Evolutionary conservation across 2,888 invertebrate species (phyloP).

Genomic region (Punctoribates punctum): DNA sequence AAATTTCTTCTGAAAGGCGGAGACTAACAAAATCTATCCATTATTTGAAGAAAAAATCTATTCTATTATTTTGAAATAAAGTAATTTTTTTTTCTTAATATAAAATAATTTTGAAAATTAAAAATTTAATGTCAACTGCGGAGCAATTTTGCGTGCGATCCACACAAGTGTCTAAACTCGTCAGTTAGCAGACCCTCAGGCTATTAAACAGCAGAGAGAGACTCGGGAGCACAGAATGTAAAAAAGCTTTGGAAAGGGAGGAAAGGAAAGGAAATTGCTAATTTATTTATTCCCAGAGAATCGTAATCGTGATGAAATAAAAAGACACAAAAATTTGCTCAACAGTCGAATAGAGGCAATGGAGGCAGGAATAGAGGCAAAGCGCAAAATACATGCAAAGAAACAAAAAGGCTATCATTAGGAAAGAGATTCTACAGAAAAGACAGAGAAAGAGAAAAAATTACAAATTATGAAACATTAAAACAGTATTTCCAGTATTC

Average conservation of each 20-base stretch:
- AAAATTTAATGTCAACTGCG: not conserved
- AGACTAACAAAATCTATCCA: not conserved
- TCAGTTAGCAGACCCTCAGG: constrained; percentile 12
- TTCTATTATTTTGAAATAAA: not conserved
- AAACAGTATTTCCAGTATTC: constrained; percentile 14
- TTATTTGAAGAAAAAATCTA: not conserved
- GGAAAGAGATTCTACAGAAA: constrained; percentile 6
- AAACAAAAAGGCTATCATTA: constrained; percentile 32
- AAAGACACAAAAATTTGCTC: constrained; percentile 18
- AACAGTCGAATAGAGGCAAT: constrained; percentile 11
- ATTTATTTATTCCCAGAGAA: constrained; percentile 36
- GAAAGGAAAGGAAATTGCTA: constrained; percentile 36
- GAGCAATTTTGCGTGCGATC: constrained; percentile 12
- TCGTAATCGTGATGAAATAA: constrained; percentile 34
- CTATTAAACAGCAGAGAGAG: constrained; percentile 24
- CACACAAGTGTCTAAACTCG: not conserved
- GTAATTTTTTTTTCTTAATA: not conserved
- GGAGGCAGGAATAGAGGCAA: not conserved
- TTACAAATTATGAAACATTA: constrained; percentile 33
- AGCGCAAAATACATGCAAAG: constrained; percentile 24
- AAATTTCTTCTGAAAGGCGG: constrained; percentile 1
- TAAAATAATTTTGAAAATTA: not conserved
- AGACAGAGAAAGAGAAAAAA: constrained; percentile 27
- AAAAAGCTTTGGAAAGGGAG: not conserved
- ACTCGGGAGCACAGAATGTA: not conserved